Conservation (phyloP, 1,140 invertebrate genomes). For the Psix sp. region DNA sequence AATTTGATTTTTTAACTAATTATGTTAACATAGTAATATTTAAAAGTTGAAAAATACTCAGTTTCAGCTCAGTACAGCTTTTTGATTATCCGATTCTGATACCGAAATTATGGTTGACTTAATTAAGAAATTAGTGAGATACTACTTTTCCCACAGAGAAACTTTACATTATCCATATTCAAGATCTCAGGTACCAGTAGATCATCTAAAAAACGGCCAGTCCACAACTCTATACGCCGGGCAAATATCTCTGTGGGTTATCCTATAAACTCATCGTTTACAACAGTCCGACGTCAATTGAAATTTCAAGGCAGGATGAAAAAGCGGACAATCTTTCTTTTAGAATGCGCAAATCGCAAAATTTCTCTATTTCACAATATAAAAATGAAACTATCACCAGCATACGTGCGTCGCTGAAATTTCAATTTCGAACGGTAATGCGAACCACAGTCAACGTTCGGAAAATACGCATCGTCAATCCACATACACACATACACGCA, state of each 20-base stretch:
- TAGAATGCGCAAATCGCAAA: too few species aligned
- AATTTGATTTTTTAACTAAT: too few species aligned
- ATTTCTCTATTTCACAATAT: neutral
- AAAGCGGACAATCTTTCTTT: too few species aligned
- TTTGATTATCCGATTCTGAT: too few species aligned
- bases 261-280: conserved; percentile 1
- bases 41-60: too few species aligned
- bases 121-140: conserved; percentile 64
- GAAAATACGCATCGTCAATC: conserved; percentile 18
- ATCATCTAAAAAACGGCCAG: conserved; percentile 26
- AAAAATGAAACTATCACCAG: conserved; percentile 1
- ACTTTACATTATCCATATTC: conserved; percentile 65
- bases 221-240: conserved; percentile 3
- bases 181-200: conserved; percentile 28
- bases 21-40: too few species aligned
- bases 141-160: conserved; percentile 58
- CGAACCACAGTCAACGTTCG: conserved; percentile 26
- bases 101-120: conserved; percentile 68
- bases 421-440: conserved; percentile 31
- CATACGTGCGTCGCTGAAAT: conserved; percentile 15
- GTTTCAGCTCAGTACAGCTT: too few species aligned
- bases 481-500: conserved; percentile 21
- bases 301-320: neutral
- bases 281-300: neutral
- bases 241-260: conserved; percentile 6